Evolutionary conservation across 2,888 invertebrate genomes (phyloP).

Genomic region (Drosophila multiciliata): DNA sequence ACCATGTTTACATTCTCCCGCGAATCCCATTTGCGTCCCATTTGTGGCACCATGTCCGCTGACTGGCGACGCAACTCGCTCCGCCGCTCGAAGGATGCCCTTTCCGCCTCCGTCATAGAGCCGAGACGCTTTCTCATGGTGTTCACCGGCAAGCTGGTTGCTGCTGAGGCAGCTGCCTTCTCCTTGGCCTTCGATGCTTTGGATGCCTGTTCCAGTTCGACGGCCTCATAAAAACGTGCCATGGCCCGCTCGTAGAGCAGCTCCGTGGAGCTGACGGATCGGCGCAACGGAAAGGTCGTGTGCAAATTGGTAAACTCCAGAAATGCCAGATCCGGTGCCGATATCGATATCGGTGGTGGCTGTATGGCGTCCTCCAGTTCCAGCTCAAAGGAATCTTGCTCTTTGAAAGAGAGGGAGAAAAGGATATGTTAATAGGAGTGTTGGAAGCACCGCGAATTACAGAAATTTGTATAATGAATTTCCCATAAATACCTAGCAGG

Average conservation of each 20-base stretch:
- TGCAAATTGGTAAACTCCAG: conserved; percentile 86
- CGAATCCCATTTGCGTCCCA: conserved; percentile 81
- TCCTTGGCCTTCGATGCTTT: conserved; percentile 76
- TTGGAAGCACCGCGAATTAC: background rate
- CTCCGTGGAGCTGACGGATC: conserved; percentile 93
- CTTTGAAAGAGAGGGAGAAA: conserved; percentile 55
- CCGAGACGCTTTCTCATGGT: conserved; percentile 85
- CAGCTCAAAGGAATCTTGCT: conserved; percentile 87
- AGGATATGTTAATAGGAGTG: background rate
- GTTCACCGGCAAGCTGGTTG: conserved; percentile 41
- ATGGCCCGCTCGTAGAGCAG: conserved; percentile 92
- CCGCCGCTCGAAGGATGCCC: conserved; percentile 85
- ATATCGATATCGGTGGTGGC: conserved; percentile 92
- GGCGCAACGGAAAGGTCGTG: conserved; percentile 86
- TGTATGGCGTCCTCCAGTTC: conserved; percentile 89
- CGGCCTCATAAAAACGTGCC: conserved; percentile 92
- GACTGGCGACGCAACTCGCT: conserved; percentile 86
- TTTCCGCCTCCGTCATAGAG: conserved; percentile 86
- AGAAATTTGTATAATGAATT: background rate
- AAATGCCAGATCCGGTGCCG: conserved; percentile 91
- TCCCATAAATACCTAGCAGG: background rate
- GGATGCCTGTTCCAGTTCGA: conserved; percentile 90
- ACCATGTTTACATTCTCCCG: conserved; percentile 74
- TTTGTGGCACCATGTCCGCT: conserved; percentile 83
- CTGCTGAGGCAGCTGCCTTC: conserved; percentile 52